A percentile compares a stretch with the other conserved stretches of the same genome.
Conservation (phyloP, 2,113 vertebrate genomes). For the Odontophorus gujanensis region DNA sequence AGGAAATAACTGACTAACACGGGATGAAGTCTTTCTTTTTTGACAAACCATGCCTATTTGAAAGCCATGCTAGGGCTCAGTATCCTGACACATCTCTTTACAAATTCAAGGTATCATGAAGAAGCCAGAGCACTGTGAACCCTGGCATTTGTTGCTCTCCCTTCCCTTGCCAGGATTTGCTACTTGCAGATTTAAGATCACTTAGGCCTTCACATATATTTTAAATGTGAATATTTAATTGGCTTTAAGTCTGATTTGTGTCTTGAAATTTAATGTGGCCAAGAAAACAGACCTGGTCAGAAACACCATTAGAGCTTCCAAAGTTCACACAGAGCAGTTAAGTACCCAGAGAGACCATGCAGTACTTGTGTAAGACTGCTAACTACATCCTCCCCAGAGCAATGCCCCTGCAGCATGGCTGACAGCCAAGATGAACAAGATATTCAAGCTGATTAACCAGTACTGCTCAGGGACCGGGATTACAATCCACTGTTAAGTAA, state of each 20-base stretch:
- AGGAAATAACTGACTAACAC: neutral
- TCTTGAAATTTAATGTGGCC: neutral
- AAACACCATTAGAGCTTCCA: neutral
- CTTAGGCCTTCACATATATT: neutral
- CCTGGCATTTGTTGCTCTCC: neutral
- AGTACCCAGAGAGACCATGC: neutral
- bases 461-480: neutral
- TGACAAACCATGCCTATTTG: neutral
- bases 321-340: neutral
- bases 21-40: neutral
- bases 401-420: neutral
- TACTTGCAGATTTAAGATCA: neutral
- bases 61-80: neutral
- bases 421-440: neutral
- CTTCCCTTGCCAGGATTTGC: neutral
- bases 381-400: neutral
- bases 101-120: neutral
- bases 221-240: conserved; percentile 20
- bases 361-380: neutral
- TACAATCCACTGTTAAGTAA: neutral
- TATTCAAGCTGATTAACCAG: conserved; percentile 35
- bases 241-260: neutral
- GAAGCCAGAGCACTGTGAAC: neutral
- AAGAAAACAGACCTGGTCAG: neutral
- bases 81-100: neutral